These are phyloP conservation scores for Chamaea fasciata DNA, from an alignment of 2,113 vertebrate genomes.

Conservation along the genomic window DNA sequence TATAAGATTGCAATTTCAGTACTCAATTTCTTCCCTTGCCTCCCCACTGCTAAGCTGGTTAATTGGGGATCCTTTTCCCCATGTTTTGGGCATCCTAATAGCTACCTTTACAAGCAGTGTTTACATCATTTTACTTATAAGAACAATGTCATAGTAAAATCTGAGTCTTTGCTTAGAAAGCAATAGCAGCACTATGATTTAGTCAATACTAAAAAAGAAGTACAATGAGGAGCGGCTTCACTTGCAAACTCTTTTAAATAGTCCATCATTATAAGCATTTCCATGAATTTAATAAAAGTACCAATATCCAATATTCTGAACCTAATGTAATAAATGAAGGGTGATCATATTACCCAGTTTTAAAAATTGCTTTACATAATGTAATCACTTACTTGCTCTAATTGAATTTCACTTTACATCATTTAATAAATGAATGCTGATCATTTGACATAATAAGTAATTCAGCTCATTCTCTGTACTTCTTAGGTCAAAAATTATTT, in stretches of 20 bases:
- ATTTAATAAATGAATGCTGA: slow-evolving; percentile 42
- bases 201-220: background rate
- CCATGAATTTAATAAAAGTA: background rate
- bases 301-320: slow-evolving; percentile 5
- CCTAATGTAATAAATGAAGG: slow-evolving; percentile 12
- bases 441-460: slow-evolving; percentile 38
- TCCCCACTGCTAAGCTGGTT: accelerated
- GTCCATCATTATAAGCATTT: background rate
- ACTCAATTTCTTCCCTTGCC: background rate
- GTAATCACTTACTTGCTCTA: slow-evolving; percentile 30
- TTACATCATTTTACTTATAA: background rate
- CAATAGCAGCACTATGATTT: background rate
- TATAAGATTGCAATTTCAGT: background rate
- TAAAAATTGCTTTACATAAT: slow-evolving; percentile 35
- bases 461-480: background rate
- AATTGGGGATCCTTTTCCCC: background rate
- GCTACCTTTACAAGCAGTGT: background rate
- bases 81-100: background rate
- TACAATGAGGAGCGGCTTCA: background rate
- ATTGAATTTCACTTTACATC: slow-evolving; percentile 47
- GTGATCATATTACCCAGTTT: slow-evolving; percentile 9
- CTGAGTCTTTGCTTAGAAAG: background rate
- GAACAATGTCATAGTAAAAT: background rate
- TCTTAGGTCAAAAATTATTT: background rate
- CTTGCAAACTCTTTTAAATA: background rate